phyloP scores from a whole-genome alignment of 2,113 vertebrate genomes.

The Strix uralensis region DNA sequence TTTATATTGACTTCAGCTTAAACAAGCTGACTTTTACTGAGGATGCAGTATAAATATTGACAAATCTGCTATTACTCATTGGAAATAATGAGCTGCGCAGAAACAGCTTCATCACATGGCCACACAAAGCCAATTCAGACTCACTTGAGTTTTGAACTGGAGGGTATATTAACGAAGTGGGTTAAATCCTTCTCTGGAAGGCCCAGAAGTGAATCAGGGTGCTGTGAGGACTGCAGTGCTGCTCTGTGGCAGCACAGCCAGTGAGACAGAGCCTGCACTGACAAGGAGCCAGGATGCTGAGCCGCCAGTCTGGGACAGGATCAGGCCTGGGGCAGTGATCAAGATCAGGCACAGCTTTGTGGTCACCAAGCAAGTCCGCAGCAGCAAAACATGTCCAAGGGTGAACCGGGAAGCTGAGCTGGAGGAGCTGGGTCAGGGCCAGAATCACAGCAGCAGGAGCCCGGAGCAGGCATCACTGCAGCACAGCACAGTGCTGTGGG shows the following conservation, averaged over 20 bases:
- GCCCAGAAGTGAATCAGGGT: neutral
- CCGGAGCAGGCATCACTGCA: accelerated
- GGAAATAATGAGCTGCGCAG: neutral
- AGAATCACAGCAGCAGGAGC: neutral
- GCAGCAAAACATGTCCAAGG: neutral
- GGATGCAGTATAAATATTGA: conserved; percentile 1
- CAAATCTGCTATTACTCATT: neutral
- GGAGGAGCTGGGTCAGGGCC: neutral
- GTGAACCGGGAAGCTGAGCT: neutral
- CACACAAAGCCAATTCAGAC: neutral
- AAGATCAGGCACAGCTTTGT: accelerated
- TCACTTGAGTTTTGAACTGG: neutral
- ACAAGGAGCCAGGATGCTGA: neutral
- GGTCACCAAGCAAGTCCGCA: neutral
- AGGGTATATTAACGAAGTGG: neutral
- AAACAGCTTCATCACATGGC: neutral
- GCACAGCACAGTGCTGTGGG: neutral
- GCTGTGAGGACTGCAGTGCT: neutral
- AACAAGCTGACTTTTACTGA: neutral
- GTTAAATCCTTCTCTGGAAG: neutral
- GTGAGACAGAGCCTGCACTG: neutral
- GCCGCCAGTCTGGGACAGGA: neutral
- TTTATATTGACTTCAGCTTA: neutral
- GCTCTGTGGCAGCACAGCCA: accelerated
- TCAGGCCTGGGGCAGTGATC: accelerated